These are phyloP conservation scores for Chionodraco myersi DNA, from an alignment of 2,113 vertebrate species.

Conservation along the genomic window DNA sequence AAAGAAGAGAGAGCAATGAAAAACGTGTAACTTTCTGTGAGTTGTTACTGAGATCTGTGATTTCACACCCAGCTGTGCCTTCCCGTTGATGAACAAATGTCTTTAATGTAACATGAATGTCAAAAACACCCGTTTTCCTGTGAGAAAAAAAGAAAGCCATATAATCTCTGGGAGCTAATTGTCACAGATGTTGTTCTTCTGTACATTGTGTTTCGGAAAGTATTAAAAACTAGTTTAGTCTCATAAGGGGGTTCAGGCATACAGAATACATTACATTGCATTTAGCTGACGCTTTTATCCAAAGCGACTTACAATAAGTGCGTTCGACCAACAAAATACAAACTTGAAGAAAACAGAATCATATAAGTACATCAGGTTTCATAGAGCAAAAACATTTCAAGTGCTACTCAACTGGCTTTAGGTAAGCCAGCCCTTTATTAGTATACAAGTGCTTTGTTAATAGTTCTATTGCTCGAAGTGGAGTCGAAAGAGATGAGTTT, in stretches of 20 bases:
- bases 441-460: no score
- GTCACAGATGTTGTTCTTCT: constrained; percentile 17
- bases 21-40: not conserved
- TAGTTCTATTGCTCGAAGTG: no score
- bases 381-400: no score
- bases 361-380: no score
- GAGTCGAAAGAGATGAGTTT: no score
- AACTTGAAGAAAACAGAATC: no score
- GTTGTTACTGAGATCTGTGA: constrained; percentile 18
- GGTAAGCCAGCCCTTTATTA: no score
- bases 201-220: constrained; percentile 41
- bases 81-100: not conserved
- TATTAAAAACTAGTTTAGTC: constrained; percentile 34
- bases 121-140: not conserved
- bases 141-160: not conserved
- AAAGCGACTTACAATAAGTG: no score
- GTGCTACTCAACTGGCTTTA: no score
- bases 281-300: no score
- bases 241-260: constrained; percentile 14
- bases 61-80: constrained; percentile 17
- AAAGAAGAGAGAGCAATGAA: not conserved
- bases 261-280: not conserved
- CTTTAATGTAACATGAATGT: constrained; percentile 18
- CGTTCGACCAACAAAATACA: no score
- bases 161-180: not conserved